phyloP scores from a whole-genome alignment of 2,888 invertebrate genomes.

The Philaethria dido region DNA sequence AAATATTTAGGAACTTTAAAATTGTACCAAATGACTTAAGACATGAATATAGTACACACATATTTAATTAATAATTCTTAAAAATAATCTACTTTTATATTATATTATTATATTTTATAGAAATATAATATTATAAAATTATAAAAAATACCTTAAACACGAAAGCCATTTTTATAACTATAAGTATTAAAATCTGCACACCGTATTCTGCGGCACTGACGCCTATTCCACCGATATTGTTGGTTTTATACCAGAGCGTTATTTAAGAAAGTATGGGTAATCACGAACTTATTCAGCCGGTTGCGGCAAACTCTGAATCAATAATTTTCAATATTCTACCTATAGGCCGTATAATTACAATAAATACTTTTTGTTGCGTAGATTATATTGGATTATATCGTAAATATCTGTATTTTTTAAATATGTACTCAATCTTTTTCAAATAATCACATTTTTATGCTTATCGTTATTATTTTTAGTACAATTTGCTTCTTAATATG shows the following conservation, averaged over 20 bases:
- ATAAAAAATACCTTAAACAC: conserved; percentile 65
- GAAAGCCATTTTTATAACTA: conserved; percentile 66
- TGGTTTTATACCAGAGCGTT: conserved; percentile 71
- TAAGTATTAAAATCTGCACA: conserved; percentile 48
- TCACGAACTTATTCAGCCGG: conserved; percentile 65
- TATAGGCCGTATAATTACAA: conserved; percentile 58
- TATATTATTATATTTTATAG: conserved; percentile 4
- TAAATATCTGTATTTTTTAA: background rate
- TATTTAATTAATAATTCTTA: too few species aligned
- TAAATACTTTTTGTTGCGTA: conserved; percentile 27
- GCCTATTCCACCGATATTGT: conserved; percentile 55
- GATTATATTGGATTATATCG: conserved; percentile 1
- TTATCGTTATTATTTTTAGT: too few species aligned
- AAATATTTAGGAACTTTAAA: background rate
- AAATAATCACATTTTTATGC: background rate
- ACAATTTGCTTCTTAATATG: too few species aligned
- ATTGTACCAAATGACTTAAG: background rate
- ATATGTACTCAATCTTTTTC: background rate
- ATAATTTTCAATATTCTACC: conserved; percentile 75
- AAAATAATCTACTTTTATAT: background rate
- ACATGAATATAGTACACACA: too few species aligned
- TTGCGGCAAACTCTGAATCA: conserved; percentile 80
- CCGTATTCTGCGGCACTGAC: conserved; percentile 68
- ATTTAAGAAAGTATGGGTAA: conserved; percentile 70
- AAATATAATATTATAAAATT: conserved; percentile 31